Percentiles rank a stretch among this genome's conserved stretches.
Evolutionary conservation across 2,113 vertebrate genomes (phyloP).

Genomic region (Thamnaconus septentrionalis): DNA sequence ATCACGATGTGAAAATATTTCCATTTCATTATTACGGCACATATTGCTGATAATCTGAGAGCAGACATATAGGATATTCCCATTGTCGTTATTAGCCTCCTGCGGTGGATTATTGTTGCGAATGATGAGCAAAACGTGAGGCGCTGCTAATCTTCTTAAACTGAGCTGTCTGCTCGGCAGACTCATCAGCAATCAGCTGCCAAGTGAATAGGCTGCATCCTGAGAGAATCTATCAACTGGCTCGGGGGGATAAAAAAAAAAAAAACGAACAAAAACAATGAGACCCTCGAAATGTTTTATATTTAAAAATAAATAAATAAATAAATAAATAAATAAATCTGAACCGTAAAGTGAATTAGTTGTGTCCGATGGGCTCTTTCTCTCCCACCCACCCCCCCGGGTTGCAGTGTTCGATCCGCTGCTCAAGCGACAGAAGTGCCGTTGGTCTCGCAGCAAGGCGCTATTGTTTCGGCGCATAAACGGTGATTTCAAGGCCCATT

Average conservation of each 20-base stretch:
- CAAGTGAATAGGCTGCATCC: conserved; percentile 24
- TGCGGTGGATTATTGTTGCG: conserved; percentile 56
- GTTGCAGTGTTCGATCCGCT: conserved; percentile 29
- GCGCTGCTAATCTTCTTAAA: conserved; percentile 73
- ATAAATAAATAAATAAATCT: too few relatives aligned
- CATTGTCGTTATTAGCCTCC: conserved; percentile 54
- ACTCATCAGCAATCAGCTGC: conserved; percentile 64
- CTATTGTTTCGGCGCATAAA: conserved; percentile 77
- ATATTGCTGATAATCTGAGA: conserved; percentile 27
- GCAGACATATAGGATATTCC: conserved; percentile 12
- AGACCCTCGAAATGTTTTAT: not conserved
- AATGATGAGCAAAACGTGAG: conserved; percentile 69
- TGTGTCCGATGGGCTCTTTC: not conserved
- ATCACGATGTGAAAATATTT: conserved; percentile 20
- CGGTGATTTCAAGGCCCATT: conserved; percentile 79
- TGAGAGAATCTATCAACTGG: conserved; percentile 11
- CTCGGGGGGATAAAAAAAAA: not conserved
- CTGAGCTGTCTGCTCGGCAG: conserved; percentile 73
- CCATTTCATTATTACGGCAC: conserved; percentile 31
- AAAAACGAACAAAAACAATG: not conserved
- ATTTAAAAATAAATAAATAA: too few relatives aligned
- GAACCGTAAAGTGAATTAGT: not conserved
- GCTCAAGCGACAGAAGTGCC: conserved; percentile 49
- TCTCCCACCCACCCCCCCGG: not conserved
- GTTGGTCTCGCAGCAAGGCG: conserved; percentile 69